Base-by-base conservation (phyloP, 2,797 vertebrate species). In the Mallotus villosus region DNA sequence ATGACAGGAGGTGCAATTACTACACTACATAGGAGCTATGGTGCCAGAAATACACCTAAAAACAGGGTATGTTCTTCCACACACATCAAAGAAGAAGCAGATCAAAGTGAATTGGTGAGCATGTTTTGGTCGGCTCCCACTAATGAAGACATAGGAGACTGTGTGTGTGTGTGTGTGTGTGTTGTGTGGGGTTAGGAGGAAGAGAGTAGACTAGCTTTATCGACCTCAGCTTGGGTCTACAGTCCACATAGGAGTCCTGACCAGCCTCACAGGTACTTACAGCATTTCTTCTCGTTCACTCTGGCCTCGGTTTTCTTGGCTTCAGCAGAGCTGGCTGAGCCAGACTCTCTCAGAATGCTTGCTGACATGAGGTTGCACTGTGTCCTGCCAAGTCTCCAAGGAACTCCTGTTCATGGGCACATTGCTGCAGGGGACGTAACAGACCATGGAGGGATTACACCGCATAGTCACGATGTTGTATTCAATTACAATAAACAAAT, bases 221-320 rank as follows among this genome's bases (percentile, higher is more conserved):
- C 41, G 9, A 12, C 41, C 41, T 46, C 11, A 34, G 32, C 32
- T 34, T 8, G 6, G 41, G 12, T 14, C 41, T 12, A 8, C 11
- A 14, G 41, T 12, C 11, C 41, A 46, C 41, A 46, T 8, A 46
- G 9, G 9, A 8, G 2, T 46, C 41, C 41, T 12, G 41, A 46
- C 41, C 41, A 46, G 41, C 41, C 9, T 46, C 9, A 8, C 41
- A 46, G 41, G 8, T 64, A 89, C 92, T 94, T 75, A 94, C 93
- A 94, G 81, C 92, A 94, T 81, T 93, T 93, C 83, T 94, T 94
- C 77, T 92, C 91, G 11, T 89, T 87, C 75, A 81, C 70, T 63
- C 92, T 90, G 67, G 70, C 73, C 68, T 94, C 93, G 19, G 83
- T 21, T 82, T 85, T 93, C 85, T 86, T 92, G 74, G 72, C 70